A percentile compares a stretch with the other conserved stretches of the same genome.
Evolutionary conservation across 2,888 invertebrate genomes (phyloP).

Genomic region (Conomelus anceps): DNA sequence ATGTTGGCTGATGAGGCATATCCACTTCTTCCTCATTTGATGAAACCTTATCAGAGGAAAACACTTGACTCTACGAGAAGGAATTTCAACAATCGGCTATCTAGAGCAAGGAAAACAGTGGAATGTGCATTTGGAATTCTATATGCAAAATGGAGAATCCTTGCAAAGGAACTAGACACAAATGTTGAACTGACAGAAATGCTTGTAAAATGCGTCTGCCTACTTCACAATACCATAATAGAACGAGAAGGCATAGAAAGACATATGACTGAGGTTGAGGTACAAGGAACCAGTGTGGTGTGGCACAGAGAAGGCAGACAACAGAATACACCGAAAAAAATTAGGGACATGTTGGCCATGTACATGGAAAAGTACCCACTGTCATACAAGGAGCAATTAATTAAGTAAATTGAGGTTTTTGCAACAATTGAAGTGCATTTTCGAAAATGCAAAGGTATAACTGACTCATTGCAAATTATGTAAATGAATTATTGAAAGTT

Average conservation of each 20-base stretch:
- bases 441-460: background rate
- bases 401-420: background rate
- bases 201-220: constrained; percentile 11
- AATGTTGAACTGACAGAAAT: constrained; percentile 10
- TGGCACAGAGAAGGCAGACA: background rate
- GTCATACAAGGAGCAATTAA: background rate
- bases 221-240: constrained; percentile 17
- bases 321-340: background rate
- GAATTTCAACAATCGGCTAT: constrained; percentile 17
- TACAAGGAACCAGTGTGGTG: background rate
- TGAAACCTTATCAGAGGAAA: constrained; percentile 11
- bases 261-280: constrained; percentile 20
- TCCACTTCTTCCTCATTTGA: constrained; percentile 13
- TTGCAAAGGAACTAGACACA: constrained; percentile 11
- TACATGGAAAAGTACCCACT: background rate
- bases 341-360: background rate
- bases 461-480: background rate
- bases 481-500: background rate
- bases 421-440: background rate
- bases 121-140: constrained; percentile 24
- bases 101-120: constrained; percentile 17
- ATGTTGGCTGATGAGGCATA: constrained; percentile 20
- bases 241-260: constrained; percentile 16
- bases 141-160: constrained; percentile 18
- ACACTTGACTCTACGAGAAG: background rate